Evolutionary conservation across 2,113 vertebrate genomes (phyloP).

Genomic region (Hiodon alosoides): DNA sequence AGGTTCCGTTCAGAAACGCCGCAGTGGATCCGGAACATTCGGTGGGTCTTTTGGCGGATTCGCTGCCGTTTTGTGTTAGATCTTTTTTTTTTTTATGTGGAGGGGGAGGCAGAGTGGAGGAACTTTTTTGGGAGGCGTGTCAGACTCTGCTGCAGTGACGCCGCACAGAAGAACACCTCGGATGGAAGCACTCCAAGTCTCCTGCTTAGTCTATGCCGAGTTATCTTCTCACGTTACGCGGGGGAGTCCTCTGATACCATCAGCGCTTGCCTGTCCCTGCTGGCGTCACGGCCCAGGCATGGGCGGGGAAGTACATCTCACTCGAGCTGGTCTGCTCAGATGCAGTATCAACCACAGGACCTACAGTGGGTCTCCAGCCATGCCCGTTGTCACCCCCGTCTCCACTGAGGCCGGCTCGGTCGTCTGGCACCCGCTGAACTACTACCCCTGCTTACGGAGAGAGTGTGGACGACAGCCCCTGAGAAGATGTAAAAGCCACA

Average conservation of each 20-base stretch:
- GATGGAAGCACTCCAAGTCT: background rate
- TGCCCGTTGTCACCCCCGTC: slow-evolving; percentile 1
- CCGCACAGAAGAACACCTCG: background rate
- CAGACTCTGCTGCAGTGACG: background rate
- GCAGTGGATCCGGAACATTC: too few species aligned
- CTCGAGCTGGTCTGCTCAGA: too few species aligned
- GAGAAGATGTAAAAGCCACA: background rate
- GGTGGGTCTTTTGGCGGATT: too few species aligned
- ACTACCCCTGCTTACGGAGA: slow-evolving; percentile 30
- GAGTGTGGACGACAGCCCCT: background rate
- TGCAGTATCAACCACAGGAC: too few species aligned
- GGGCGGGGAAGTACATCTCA: background rate
- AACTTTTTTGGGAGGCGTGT: background rate
- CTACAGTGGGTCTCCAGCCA: background rate
- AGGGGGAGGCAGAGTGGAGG: background rate
- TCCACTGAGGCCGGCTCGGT: background rate
- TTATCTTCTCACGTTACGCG: slow-evolving; percentile 20
- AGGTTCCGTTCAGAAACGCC: too few species aligned
- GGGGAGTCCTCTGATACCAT: slow-evolving; percentile 19
- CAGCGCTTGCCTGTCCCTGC: background rate
- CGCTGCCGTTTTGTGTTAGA: too few species aligned
- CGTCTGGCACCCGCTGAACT: slow-evolving; percentile 37
- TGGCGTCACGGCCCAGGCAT: background rate
- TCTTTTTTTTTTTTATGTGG: background rate
- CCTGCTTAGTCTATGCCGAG: slow-evolving; percentile 24